A percentile compares a stretch with the other conserved stretches of the same genome.
Evolutionary conservation across 1,140 invertebrate species (phyloP).

Genomic region (Cardiocondyla obscurior): DNA sequence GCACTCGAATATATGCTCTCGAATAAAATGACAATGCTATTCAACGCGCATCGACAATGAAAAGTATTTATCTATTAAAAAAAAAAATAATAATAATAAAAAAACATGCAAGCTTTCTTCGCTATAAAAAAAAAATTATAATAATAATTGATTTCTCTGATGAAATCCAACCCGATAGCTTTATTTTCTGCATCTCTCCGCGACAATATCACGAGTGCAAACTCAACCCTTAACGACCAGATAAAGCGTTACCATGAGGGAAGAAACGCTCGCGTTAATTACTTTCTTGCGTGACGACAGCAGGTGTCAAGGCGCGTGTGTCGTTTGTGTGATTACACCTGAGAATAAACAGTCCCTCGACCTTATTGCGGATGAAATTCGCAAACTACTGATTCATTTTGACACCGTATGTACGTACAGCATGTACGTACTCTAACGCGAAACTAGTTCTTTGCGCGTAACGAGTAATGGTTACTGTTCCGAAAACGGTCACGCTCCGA

Average conservation of each 20-base stretch:
- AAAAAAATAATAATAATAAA: too few relatives aligned
- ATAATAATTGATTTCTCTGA: not conserved
- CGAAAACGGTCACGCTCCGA: not conserved
- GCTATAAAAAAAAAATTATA: not conserved
- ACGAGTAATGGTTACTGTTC: not conserved
- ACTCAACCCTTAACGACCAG: not conserved
- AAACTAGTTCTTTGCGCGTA: not conserved
- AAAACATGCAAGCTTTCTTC: not conserved
- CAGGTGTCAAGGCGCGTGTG: not conserved
- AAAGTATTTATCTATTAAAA: slow-evolving; percentile 22
- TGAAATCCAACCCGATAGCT: not conserved
- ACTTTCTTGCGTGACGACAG: slow-evolving; percentile 27
- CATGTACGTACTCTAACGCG: not conserved
- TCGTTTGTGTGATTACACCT: not conserved
- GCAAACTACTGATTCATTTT: not conserved
- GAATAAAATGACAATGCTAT: slow-evolving; percentile 48
- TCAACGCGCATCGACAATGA: slow-evolving; percentile 25
- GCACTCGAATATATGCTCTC: not conserved
- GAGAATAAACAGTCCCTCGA: not conserved
- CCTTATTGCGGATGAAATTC: slow-evolving; percentile 4
- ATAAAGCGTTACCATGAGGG: not conserved
- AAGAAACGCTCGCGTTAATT: slow-evolving; percentile 18
- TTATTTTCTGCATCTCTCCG: not conserved
- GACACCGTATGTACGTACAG: too few relatives aligned
- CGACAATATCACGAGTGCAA: not conserved